Percentiles rank a stretch among this genome's conserved stretches.
Evolutionary conservation across 2,888 invertebrate species (phyloP).

Genomic region (Drosophila hamatofila): DNA sequence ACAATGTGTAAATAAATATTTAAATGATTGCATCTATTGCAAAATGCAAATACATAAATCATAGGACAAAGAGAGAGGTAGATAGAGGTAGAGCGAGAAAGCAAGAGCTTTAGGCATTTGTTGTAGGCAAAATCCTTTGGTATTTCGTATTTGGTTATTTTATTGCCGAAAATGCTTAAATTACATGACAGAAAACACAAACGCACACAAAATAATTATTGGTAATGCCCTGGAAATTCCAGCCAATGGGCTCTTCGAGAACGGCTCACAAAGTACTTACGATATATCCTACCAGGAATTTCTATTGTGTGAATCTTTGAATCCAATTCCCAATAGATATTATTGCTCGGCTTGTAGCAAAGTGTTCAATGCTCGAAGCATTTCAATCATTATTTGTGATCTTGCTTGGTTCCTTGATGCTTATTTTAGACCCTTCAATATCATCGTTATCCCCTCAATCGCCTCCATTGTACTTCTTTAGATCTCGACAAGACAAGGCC

Average conservation of each 20-base stretch:
- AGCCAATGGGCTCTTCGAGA: not conserved
- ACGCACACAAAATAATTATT: conserved; percentile 33
- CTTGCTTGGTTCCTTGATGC: no score
- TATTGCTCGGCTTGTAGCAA: no score
- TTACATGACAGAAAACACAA: conserved; percentile 39
- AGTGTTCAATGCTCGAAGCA: no score
- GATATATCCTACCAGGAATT: not conserved
- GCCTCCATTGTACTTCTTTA: no score
- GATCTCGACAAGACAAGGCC: no score
- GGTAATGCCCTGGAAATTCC: not conserved
- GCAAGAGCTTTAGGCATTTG: conserved; percentile 8
- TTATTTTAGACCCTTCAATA: no score
- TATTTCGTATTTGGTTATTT: conserved; percentile 37
- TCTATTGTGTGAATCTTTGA: not conserved
- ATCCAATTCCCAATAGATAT: no score
- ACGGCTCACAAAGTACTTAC: not conserved
- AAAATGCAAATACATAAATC: conserved; percentile 57
- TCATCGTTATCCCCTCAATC: no score
- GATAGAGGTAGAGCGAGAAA: not conserved
- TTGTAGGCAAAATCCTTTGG: conserved; percentile 11
- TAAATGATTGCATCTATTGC: conserved; percentile 55
- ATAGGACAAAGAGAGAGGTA: conserved; percentile 14
- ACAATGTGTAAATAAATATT: conserved; percentile 56
- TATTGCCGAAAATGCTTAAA: conserved; percentile 39
- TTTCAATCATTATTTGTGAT: no score